Base-by-base conservation (phyloP, 2,888 invertebrate species). In the Eilema sororculum region DNA sequence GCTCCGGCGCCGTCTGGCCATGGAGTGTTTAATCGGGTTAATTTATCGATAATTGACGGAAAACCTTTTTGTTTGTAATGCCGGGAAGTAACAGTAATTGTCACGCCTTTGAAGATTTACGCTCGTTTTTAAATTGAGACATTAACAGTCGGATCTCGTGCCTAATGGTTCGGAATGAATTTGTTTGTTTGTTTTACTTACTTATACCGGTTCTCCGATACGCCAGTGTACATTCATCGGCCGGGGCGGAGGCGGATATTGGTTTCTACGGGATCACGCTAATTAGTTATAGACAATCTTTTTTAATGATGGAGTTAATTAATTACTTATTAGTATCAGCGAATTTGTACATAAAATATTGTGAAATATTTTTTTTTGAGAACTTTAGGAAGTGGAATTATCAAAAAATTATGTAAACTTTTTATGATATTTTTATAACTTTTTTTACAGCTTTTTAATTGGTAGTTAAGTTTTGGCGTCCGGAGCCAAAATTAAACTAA, bases 31-130 rank as follows among this genome's bases (percentile, higher is more conserved):
- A 95, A 95, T 95, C 95, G 93, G 93, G 94, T 95, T 95, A 95
- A 95, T 95, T 95, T 95, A 95, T 95, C 95, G 94, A 95, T 95
- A 95, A 95, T 95, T 94, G 95, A 94, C 95, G 95, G 93, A 92
- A 93, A 94, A 91, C 94, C 95, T 95, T 95, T 95, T 94, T 94
- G 94, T 95, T 95, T 94, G 95, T 94, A 93, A 91, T 93, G 93
- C 92, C 91, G 93, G 95, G 89, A 94, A 95, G 93, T 94, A 95
- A 95, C 95, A 95, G 95, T 94, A 94, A 95, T 95, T 95, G 95
- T 95, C 95, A 95, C 95, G 95, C 95, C 95, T 95, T 93, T 94
- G 93, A 95, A 94, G 95, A 95, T 95, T 95, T 95, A 95, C 95
- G 95, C 93, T 90, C 94, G 94, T 93, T 93, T 93, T 94, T 93